A percentile compares a stretch with the other conserved stretches of the same genome.
phyloP scores from a whole-genome alignment of 1,140 invertebrate genomes.

The Trachymyrmex cornetzi region DNA sequence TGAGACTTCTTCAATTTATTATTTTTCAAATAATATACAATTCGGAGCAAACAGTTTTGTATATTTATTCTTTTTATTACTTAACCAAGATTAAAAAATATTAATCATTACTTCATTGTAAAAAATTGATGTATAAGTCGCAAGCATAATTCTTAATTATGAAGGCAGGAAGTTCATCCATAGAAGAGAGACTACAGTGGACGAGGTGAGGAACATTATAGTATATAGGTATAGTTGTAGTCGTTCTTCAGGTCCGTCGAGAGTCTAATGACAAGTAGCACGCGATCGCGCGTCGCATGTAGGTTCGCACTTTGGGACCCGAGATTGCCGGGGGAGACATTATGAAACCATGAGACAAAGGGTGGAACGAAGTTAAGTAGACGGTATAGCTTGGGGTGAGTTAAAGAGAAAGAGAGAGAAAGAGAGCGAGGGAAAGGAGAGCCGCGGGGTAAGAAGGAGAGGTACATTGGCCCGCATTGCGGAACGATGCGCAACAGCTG shows the following conservation, averaged over 20 bases:
- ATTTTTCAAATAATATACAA: neutral
- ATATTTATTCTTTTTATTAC: neutral
- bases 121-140: conserved; percentile 27
- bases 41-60: neutral
- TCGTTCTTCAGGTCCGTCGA: conserved; percentile 37
- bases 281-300: conserved; percentile 75
- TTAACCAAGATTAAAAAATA: neutral
- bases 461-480: conserved; percentile 82
- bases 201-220: conserved; percentile 38
- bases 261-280: conserved; percentile 72
- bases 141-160: conserved; percentile 52
- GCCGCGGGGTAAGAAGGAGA: conserved; percentile 58
- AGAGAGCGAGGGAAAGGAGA: conserved; percentile 42
- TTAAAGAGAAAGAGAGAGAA: conserved; percentile 2
- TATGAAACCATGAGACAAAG: conserved; percentile 69
- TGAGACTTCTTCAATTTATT: neutral
- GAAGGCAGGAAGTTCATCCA: conserved; percentile 55
- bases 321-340: conserved; percentile 70
- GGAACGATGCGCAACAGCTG: conserved; percentile 85
- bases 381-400: conserved; percentile 34
- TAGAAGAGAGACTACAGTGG: conserved; percentile 46
- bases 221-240: conserved; percentile 20
- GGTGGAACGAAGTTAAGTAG: conserved; percentile 51
- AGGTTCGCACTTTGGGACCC: conserved; percentile 72
- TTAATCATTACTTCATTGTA: neutral